Evolutionary conservation across 2,797 vertebrate genomes (phyloP).

Genomic region (Urophycis tenuis): DNA sequence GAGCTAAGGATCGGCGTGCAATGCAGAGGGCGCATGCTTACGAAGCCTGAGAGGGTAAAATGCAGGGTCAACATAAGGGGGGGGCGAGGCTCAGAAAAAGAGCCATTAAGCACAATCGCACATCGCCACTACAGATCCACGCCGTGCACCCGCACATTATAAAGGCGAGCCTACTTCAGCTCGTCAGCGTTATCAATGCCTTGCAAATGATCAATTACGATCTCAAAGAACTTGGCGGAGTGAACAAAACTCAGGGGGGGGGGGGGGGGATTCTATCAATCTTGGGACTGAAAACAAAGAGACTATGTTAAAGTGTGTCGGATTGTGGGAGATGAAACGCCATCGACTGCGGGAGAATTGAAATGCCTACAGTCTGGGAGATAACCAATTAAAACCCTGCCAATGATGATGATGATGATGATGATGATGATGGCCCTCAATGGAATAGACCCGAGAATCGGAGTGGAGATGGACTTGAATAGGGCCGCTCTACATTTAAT

Average conservation of each 20-base stretch:
- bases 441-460: constrained; percentile 46
- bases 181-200: not conserved
- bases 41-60: not conserved
- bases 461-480: constrained; percentile 53
- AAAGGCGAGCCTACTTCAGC: not conserved
- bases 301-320: not conserved
- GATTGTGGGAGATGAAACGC: constrained; percentile 20
- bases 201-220: not conserved
- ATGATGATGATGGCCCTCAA: constrained; percentile 47
- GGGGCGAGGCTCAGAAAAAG: not conserved
- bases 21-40: not conserved
- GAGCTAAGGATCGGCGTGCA: not conserved
- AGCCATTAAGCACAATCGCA: not conserved
- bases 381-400: constrained; percentile 38
- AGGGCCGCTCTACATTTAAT: constrained; percentile 65
- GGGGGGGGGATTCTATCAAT: not conserved
- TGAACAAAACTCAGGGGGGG: not conserved
- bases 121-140: not conserved
- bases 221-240: not conserved
- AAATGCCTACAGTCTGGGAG: constrained; percentile 34
- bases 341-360: constrained; percentile 29
- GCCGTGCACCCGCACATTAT: not conserved
- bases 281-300: not conserved
- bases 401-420: constrained; percentile 43
- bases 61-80: not conserved